Conservation (phyloP, 2,797 vertebrate genomes). For the Gallinago nigripennis region DNA sequence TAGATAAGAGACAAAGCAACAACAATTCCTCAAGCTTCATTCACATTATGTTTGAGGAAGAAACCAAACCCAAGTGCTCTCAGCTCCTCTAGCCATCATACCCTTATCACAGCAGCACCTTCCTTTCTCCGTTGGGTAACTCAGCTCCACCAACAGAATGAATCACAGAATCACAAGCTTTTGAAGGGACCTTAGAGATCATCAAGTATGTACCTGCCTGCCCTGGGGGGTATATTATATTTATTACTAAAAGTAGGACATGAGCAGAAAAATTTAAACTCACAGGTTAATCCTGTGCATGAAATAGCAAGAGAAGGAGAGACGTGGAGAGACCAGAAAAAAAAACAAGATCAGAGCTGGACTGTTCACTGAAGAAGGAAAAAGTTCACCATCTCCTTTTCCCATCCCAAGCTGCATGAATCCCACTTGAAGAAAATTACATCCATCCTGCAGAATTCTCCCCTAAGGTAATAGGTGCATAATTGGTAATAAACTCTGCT, state of each 20-base stretch:
- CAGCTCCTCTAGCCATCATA: not conserved
- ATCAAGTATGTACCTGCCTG: too few species aligned
- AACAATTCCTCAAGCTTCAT: accelerated
- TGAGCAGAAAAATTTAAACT: not conserved
- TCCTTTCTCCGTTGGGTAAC: not conserved
- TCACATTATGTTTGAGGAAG: not conserved
- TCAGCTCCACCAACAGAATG: not conserved
- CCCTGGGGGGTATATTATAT: not conserved
- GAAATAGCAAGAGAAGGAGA: not conserved
- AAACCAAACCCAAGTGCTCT: not conserved
- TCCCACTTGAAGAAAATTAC: not conserved
- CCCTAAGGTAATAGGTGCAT: slow-evolving; percentile 45
- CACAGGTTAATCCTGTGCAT: not conserved
- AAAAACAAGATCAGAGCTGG: not conserved
- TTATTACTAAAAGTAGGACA: not conserved
- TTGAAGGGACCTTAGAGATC: too few species aligned
- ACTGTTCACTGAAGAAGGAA: not conserved
- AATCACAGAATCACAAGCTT: too few species aligned
- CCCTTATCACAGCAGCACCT: not conserved
- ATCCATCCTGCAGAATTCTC: not conserved
- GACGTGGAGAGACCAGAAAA: not conserved
- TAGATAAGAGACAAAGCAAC: not conserved
- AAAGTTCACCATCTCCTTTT: not conserved
- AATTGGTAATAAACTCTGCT: not conserved
- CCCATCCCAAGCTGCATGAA: not conserved